phyloP scores from a whole-genome alignment of 2,888 invertebrate genomes.

The Eugnorisma glareosa region DNA sequence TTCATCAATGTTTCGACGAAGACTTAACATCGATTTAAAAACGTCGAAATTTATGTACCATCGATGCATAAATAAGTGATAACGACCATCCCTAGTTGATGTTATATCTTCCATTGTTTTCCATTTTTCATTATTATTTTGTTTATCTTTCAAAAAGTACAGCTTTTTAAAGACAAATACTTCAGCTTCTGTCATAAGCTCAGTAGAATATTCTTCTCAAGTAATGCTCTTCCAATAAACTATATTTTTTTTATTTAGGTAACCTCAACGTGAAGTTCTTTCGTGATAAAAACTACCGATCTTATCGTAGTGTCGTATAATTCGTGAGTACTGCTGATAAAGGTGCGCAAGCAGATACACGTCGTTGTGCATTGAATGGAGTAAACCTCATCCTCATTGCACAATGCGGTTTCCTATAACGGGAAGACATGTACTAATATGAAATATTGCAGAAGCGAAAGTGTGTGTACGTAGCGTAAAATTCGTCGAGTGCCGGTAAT shows the following conservation, averaged over 20 bases:
- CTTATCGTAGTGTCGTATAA: slow-evolving; percentile 48
- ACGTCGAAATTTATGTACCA: not conserved
- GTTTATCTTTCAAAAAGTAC: not conserved
- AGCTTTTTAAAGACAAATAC: not conserved
- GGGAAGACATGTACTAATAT: slow-evolving; percentile 62
- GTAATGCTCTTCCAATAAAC: not conserved
- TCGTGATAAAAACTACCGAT: slow-evolving; percentile 28
- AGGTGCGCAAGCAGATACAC: slow-evolving; percentile 30
- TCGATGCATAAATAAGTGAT: too few relatives aligned
- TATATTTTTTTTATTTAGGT: not conserved
- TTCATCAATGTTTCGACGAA: not conserved
- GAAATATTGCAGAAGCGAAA: slow-evolving; percentile 69
- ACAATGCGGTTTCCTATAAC: slow-evolving; percentile 70
- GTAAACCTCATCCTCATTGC: slow-evolving; percentile 66
- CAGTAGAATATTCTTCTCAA: not conserved
- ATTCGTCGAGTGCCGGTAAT: slow-evolving; percentile 43
- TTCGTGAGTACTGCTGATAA: slow-evolving; percentile 42
- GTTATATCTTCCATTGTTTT: not conserved
- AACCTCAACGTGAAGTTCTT: slow-evolving; percentile 15
- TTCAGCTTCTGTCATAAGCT: not conserved
- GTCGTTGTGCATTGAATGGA: slow-evolving; percentile 48
- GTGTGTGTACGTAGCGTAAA: slow-evolving; percentile 58
- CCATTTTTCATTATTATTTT: not conserved
- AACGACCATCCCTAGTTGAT: not conserved
- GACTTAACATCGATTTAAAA: not conserved